These are phyloP conservation scores for Cecropterus lyciades DNA, from an alignment of 1,140 invertebrate species.

Conservation along the genomic window DNA sequence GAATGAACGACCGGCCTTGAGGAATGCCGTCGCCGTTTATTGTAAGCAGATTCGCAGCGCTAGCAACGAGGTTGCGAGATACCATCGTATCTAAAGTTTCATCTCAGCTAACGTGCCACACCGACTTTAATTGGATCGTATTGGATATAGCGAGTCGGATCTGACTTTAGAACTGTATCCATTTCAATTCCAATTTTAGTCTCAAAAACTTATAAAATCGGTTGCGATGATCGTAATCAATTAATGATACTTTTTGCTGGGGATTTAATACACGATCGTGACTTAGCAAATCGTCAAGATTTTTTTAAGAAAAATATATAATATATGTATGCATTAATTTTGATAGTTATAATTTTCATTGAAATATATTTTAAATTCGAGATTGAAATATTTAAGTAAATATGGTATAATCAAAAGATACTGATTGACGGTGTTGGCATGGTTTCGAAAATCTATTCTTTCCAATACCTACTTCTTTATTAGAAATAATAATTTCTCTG, in stretches of 20 bases:
- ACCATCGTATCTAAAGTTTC: constrained; percentile 56
- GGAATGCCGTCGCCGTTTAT: constrained; percentile 61
- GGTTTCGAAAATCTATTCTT: no score
- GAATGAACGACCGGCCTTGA: constrained; percentile 70
- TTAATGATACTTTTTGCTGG: neutral
- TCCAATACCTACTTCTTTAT: no score
- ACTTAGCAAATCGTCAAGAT: no score
- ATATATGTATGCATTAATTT: no score
- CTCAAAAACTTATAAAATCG: neutral
- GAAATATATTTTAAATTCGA: neutral
- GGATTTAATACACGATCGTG: no score
- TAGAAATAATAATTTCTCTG: no score
- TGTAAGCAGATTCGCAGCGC: constrained; percentile 50
- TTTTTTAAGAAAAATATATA: no score
- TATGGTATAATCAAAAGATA: no score
- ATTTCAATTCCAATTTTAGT: neutral
- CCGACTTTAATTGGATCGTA: constrained; percentile 47
- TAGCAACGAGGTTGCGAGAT: constrained; percentile 45
- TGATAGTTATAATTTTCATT: neutral
- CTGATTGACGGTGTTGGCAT: no score
- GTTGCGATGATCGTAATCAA: neutral
- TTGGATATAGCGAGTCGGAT: constrained; percentile 1
- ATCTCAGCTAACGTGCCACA: constrained; percentile 47
- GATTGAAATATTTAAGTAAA: no score
- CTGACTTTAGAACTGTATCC: constrained; percentile 33